A percentile compares a stretch with the other conserved stretches of the same genome.
These are phyloP conservation scores for Premnoplex brunnescens DNA, from an alignment of 2,797 vertebrate species.

Conservation along the genomic window DNA sequence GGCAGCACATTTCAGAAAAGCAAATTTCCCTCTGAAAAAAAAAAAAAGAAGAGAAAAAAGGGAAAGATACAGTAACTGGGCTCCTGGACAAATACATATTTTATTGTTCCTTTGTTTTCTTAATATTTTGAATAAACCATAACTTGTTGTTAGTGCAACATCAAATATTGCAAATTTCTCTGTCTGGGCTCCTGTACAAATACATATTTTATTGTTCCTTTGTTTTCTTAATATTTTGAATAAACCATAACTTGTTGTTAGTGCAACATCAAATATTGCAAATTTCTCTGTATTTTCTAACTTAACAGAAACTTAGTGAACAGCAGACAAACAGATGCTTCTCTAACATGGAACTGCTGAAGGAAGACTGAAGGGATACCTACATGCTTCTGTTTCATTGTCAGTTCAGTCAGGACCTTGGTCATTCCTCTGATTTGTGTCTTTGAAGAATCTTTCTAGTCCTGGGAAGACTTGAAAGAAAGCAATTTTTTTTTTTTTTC, in stretches of 20 bases:
- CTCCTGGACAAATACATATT: not conserved
- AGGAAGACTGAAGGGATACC: not conserved
- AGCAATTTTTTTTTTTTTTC: not conserved
- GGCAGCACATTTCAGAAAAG: not conserved
- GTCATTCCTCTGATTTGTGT: not conserved
- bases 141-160: not conserved
- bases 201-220: not conserved
- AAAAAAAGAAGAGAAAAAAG: not conserved
- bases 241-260: not conserved
- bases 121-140: not conserved
- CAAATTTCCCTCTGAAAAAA: not conserved
- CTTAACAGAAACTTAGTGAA: not conserved
- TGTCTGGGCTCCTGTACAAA: not conserved
- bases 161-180: not conserved
- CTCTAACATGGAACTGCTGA: not conserved
- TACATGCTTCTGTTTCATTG: not conserved
- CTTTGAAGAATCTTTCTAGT: not conserved
- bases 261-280: not conserved
- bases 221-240: not conserved
- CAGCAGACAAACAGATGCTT: not conserved
- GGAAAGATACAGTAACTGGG: not conserved
- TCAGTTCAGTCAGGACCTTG: not conserved
- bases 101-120: not conserved
- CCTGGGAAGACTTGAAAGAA: not conserved
- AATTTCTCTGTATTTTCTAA: not conserved